Base-by-base conservation (phyloP, 2,888 invertebrate species). In the Hirtodrosophila confusa region DNA sequence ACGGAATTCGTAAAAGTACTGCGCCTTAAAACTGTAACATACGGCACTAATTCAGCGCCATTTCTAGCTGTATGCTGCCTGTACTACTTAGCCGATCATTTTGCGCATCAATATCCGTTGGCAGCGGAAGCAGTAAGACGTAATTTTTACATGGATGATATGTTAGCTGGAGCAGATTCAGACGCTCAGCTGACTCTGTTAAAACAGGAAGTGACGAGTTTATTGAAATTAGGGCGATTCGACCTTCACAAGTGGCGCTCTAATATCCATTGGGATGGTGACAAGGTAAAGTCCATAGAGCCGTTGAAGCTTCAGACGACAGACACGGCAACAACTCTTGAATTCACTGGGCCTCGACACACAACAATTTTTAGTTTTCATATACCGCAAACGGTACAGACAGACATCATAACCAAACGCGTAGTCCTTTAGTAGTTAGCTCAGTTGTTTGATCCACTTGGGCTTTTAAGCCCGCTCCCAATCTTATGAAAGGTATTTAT, bases 361-460 rank as follows among this genome's bases (percentile, higher is more conserved):
- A 23, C 5, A 23, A 40, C 9, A 8, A 40, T 9, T 40, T 40
- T 40, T 23, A 40, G 39, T 40, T 40, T 40, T 40, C 39, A 2
- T 40, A 40, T 23, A 11, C 5, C 4, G 23, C 23, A 23, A 17
- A 8, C 5, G 2, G 39, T 17, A 23, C 6, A 8, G 23, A 27
- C n/a, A n/a, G n/a, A 23, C 23, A 17, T 7, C 23, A 40, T 40
- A 11, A 40, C 39, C 3, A 40, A 40, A 9, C 39, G 39, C 7
- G 11, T 40, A 3, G 39, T 40, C 6, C 24, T 41, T 3, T 40
- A 23, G 3, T n/a, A 41, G 24, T 10, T 41, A 8, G 37, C 12
- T 11, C 37, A 37, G 12, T 12, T 37, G 37, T 37, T 37, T 40
- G 39, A 40, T 24, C 41, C 41, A 24, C 3, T 41, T 17, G 41